These are phyloP conservation scores for Mylabris sibirica DNA, from an alignment of 2,888 invertebrate species.

Conservation along the genomic window DNA sequence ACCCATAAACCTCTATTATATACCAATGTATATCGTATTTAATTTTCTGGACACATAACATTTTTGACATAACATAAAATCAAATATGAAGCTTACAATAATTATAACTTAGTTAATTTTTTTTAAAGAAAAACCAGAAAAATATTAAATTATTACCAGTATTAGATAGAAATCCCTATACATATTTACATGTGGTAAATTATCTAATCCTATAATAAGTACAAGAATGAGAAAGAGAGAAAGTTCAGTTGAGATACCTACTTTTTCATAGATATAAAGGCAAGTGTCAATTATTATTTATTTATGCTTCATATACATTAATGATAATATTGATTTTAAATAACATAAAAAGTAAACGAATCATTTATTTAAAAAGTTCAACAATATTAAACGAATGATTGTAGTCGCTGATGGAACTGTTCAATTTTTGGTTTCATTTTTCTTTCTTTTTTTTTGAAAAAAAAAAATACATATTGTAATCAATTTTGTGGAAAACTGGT, in stretches of 20 bases:
- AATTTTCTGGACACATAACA: not conserved
- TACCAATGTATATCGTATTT: not conserved
- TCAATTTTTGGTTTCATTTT: not conserved
- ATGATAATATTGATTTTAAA: not conserved
- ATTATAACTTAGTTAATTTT: too few species aligned
- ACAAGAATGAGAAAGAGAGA: slow-evolving; percentile 8
- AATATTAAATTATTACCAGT: too few species aligned
- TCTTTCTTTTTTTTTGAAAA: not conserved
- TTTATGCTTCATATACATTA: not conserved
- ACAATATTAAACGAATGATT: too few species aligned
- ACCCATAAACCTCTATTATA: slow-evolving; percentile 13
- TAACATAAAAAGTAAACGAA: not conserved
- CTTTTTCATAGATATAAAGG: not conserved
- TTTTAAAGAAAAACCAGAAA: not conserved
- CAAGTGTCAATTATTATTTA: not conserved
- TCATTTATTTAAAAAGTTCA: not conserved
- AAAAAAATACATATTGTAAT: not conserved
- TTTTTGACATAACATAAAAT: not conserved
- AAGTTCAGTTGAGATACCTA: not conserved
- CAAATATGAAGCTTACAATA: too few species aligned
- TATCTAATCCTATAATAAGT: not conserved
- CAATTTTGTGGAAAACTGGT: slow-evolving; percentile 13
- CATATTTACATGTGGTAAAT: not conserved
- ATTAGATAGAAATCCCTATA: not conserved
- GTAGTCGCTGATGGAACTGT: not conserved